phyloP scores from a whole-genome alignment of 1,140 invertebrate genomes.

The Yoshiicerus persimilis region DNA sequence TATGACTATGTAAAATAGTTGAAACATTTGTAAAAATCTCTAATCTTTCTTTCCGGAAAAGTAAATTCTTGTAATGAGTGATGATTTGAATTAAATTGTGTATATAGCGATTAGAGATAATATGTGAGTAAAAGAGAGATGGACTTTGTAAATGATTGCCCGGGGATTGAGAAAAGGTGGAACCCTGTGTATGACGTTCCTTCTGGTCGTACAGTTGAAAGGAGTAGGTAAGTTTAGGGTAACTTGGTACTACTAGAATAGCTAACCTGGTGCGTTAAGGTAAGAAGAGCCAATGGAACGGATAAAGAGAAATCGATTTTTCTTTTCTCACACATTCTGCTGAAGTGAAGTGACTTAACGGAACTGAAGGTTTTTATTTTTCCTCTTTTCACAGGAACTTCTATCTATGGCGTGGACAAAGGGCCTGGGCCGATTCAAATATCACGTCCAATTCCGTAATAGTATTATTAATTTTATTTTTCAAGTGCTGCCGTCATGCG shows the following conservation, averaged over 20 bases:
- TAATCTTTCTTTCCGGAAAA: too few species aligned
- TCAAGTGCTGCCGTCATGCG: too few species aligned
- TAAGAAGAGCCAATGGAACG: constrained; percentile 22
- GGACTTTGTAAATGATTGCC: too few species aligned
- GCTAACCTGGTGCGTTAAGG: background rate
- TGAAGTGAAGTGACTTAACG: background rate
- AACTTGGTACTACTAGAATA: background rate
- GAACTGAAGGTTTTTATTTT: background rate
- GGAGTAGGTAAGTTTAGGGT: background rate
- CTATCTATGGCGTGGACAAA: background rate
- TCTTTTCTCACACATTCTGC: constrained; percentile 1
- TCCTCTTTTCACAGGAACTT: background rate
- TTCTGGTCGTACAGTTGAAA: too few species aligned
- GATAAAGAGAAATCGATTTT: constrained; percentile 26
- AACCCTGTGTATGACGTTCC: too few species aligned
- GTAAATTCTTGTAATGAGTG: too few species aligned
- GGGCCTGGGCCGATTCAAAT: background rate
- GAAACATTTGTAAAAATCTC: too few species aligned
- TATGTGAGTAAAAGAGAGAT: too few species aligned
- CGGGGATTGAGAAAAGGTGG: too few species aligned
- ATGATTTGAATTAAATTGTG: too few species aligned
- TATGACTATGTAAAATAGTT: too few species aligned
- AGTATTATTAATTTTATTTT: background rate
- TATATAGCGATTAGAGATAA: too few species aligned
- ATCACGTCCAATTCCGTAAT: background rate